phyloP scores from a whole-genome alignment of 2,113 vertebrate genomes.

The Oryzias curvinotus region DNA sequence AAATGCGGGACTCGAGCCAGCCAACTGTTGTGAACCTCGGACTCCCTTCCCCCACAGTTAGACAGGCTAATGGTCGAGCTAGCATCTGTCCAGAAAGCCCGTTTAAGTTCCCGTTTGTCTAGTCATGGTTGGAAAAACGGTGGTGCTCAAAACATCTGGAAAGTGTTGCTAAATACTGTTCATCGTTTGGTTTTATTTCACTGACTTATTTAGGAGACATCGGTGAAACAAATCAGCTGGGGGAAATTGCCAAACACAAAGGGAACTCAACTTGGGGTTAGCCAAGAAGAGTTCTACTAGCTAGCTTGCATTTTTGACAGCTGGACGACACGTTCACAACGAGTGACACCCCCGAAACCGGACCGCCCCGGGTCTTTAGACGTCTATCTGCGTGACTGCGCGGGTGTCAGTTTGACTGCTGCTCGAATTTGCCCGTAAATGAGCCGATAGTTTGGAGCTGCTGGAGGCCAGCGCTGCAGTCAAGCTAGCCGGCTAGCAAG shows the following conservation, averaged over 20 bases:
- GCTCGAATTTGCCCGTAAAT: constrained; percentile 10
- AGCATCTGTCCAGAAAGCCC: constrained; percentile 31
- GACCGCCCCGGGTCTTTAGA: background rate
- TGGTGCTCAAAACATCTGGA: too few species aligned
- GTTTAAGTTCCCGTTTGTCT: constrained; percentile 42
- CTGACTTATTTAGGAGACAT: constrained; percentile 7
- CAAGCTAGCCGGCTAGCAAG: constrained; percentile 57
- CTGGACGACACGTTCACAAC: background rate
- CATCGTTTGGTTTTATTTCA: constrained; percentile 7
- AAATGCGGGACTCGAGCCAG: constrained; percentile 64
- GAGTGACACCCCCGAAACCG: background rate
- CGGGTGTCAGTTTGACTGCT: constrained; percentile 45
- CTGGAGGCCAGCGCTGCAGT: constrained; percentile 67
- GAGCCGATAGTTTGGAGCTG: constrained; percentile 27
- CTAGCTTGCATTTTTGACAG: constrained; percentile 42
- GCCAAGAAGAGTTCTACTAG: constrained; percentile 40
- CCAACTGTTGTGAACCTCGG: constrained; percentile 69
- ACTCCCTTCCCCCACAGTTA: constrained; percentile 73
- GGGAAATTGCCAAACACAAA: constrained; percentile 72
- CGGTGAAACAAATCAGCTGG: constrained; percentile 49
- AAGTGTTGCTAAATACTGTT: background rate
- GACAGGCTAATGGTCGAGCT: constrained; percentile 47
- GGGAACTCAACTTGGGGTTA: constrained; percentile 76
- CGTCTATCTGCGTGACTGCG: background rate
- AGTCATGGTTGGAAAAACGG: background rate